These are phyloP conservation scores for Falco punctatus DNA, from an alignment of 2,113 vertebrate species.

Conservation along the genomic window DNA sequence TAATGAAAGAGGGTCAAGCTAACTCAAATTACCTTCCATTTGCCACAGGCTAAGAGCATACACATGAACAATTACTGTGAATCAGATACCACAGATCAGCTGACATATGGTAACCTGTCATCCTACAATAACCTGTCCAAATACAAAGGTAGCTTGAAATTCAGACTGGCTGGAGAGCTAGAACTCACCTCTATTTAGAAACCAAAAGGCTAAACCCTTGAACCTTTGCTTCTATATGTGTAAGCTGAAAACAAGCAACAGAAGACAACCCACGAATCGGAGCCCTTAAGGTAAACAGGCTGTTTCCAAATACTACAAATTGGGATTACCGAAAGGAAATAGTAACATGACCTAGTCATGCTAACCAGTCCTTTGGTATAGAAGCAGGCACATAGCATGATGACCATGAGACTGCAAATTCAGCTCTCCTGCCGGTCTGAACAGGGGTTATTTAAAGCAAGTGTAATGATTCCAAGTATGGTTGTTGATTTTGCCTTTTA, in stretches of 20 bases:
- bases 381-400: not conserved
- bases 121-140: slow-evolving; percentile 33
- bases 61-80: slow-evolving; percentile 53
- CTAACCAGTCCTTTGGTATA: not conserved
- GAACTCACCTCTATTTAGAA: not conserved
- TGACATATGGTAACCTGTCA: slow-evolving; percentile 60
- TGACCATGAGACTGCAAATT: not conserved
- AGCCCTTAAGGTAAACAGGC: not conserved
- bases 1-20: slow-evolving; percentile 56
- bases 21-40: slow-evolving; percentile 66
- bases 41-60: slow-evolving; percentile 53
- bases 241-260: not conserved
- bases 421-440: not conserved
- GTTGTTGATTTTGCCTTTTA: not conserved
- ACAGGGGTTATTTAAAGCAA: not conserved
- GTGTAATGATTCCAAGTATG: not conserved
- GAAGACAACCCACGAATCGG: not conserved
- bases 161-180: not conserved
- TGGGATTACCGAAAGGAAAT: slow-evolving; percentile 15
- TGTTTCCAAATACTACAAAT: slow-evolving; percentile 11
- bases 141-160: slow-evolving; percentile 44
- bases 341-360: not conserved
- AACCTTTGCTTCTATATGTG: not conserved
- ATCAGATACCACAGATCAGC: slow-evolving; percentile 67
- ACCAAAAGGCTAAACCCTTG: not conserved